phyloP scores from a whole-genome alignment of 2,113 vertebrate genomes.

The Raphicerus campestris region DNA sequence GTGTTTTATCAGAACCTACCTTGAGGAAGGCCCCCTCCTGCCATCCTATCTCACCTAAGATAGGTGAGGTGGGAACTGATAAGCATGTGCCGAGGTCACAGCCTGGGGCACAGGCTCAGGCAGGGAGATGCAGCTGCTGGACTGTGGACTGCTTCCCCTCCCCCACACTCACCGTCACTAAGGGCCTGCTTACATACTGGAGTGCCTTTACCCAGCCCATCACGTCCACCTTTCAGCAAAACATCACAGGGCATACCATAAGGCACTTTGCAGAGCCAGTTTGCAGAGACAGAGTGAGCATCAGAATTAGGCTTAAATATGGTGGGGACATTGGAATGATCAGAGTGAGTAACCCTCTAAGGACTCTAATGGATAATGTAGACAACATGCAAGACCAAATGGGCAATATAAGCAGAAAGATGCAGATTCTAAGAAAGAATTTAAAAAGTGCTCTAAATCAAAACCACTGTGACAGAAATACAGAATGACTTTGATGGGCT shows the following conservation, averaged over 20 bases:
- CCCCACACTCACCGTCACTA: background rate
- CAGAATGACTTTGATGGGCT: background rate
- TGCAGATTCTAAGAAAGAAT: background rate
- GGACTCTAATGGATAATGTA: background rate
- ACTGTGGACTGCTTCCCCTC: background rate
- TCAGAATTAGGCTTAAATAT: background rate
- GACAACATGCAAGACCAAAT: background rate
- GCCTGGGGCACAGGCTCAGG: background rate
- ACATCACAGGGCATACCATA: background rate
- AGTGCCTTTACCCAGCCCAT: background rate
- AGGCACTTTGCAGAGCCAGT: background rate
- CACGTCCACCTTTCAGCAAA: background rate
- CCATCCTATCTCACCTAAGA: background rate
- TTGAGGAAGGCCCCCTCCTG: background rate
- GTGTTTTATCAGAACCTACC: background rate
- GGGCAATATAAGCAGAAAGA: background rate
- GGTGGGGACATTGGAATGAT: background rate
- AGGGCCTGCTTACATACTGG: background rate
- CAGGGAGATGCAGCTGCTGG: background rate
- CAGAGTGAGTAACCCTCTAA: background rate
- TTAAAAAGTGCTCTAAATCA: background rate
- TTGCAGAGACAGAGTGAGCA: background rate
- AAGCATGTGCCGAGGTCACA: background rate
- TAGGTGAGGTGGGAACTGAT: background rate
- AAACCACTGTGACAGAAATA: background rate